Base-by-base conservation (phyloP, 2,888 invertebrate genomes). In the Mythimna pallens region DNA sequence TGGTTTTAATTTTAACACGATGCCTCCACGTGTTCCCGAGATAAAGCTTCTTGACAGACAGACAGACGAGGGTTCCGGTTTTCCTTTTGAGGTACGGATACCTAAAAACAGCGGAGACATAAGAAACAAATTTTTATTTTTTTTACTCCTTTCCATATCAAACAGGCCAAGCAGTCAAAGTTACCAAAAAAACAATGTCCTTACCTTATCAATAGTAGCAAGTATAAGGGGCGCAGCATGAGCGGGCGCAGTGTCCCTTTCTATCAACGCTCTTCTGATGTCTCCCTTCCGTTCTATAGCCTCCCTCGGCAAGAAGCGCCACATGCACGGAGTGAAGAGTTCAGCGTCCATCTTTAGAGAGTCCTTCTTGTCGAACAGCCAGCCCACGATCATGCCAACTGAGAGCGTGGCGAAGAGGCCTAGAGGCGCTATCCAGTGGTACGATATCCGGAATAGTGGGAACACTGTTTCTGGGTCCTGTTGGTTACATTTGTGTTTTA, bases 361-460 rank as follows among this genome's bases (percentile, higher is more conserved):
- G 3, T 89, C 87, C 3, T 77, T 86, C 47, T 86, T 86, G 84
- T 96, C 96, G 71, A 91, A 93, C 30, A 92, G 78, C 89, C 90
- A 94, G 4, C 96, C 96, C n/a, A 97, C 97, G 22, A 97, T 85
- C 3, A 97, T 94, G 0, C 98, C 98, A 0, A 98, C 97, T 0
- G 97, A 71, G 30, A 98, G 88, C 0, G 98, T 98, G 0, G 97
- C 96, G 0, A 96, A 65, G 0, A 98, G 96, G 0, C 98, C 98
- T 66, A 98, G 95, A 0, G 98, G 97, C 55, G 98, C 97, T 74
- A 98, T 97, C 98, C 98, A 98, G 90, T 98, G 97, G 92, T 98
- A 98, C 0, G 98, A 98, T 61, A 98, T 88, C 14, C 98, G 97
- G 93, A 98, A 98, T 20, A 98, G 90, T 0, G 98, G 98, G 91